Base-by-base conservation (phyloP, 2,888 invertebrate species). In the Nomada flava region DNA sequence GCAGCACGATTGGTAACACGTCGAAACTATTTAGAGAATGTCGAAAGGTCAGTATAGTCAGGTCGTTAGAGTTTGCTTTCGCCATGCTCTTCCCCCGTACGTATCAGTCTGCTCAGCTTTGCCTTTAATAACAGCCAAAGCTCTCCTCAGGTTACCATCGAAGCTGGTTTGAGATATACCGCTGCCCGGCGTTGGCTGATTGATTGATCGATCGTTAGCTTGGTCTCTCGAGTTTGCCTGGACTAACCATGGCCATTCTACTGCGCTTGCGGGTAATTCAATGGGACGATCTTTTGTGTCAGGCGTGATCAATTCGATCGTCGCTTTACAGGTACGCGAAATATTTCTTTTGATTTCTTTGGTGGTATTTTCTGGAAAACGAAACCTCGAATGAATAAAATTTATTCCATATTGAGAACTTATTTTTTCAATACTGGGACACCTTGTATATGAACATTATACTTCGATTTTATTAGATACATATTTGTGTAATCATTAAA, bases 21-120 rank as follows among this genome's bases (percentile, higher is more conserved):
- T 70, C 57, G 67, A 79, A 90, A 90, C 90, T 89, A 89, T 90
- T 84, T 84, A 29, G 81, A 82, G 90, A 89, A 90, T 90, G 86
- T 75, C 71, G 77, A 76, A 82, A 84, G 82, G 81, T 83, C 83
- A 76, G 83, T 64, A 13, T 70, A 78, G 81, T 72, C 20, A 55
- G 88, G 84, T 86, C 89, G 88, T 89, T 88, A 89, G 79, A 84
- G 79, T 82, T 83, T 77, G 81, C 82, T 82, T 82, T 79, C 63
- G 62, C 64, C 42, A 64, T 57, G 76, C 36, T 52, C 20, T 72
- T 62, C 53, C 60, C 69, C 44, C 68, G 81, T 67, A 68, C 81
- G 81, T 72, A 81, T 86, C 76, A 68, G 65, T 72, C 75, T 82
- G 76, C 74, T 79, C 84, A 76, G 84, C 65, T 79, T 67, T 79